A percentile compares a stretch with the other conserved stretches of the same genome.
Evolutionary conservation across 2,797 vertebrate species (phyloP).

Genomic region (Arctocebus calabarensis): DNA sequence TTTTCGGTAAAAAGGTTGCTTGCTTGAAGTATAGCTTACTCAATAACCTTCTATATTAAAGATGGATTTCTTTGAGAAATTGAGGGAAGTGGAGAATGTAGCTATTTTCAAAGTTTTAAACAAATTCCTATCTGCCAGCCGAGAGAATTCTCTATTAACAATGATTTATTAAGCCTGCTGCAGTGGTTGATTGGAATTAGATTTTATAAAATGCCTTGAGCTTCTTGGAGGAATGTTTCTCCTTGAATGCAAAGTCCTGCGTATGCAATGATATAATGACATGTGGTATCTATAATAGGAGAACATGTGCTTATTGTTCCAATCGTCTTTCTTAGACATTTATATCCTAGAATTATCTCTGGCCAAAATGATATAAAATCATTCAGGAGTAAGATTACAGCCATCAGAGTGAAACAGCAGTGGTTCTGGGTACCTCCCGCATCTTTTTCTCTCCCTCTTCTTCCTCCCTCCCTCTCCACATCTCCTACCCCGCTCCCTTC

Average conservation of each 20-base stretch:
- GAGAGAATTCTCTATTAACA: not conserved
- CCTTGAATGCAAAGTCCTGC: not conserved
- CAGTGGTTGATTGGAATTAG: conserved; percentile 15
- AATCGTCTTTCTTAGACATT: not conserved
- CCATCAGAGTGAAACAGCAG: not conserved
- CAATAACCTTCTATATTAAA: not conserved
- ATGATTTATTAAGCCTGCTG: not conserved
- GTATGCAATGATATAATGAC: not conserved
- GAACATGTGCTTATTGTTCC: not conserved
- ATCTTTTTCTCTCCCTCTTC: not conserved
- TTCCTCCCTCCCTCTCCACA: not conserved
- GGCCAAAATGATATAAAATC: not conserved
- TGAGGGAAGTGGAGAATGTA: not conserved
- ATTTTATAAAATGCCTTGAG: conserved; percentile 54
- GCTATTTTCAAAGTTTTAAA: conserved; percentile 2
- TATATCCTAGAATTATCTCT: not conserved
- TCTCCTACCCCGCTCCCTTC: not conserved
- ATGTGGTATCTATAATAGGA: not conserved
- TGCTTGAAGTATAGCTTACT: not conserved
- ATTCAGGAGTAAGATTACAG: not conserved
- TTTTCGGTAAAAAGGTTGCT: not conserved
- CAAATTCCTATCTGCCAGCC: not conserved
- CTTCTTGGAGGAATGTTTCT: conserved; percentile 30
- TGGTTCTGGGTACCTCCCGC: not conserved
- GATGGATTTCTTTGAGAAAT: conserved; percentile 23